Base-by-base conservation (phyloP, 2,113 vertebrate species). In the Grantiella picta region DNA sequence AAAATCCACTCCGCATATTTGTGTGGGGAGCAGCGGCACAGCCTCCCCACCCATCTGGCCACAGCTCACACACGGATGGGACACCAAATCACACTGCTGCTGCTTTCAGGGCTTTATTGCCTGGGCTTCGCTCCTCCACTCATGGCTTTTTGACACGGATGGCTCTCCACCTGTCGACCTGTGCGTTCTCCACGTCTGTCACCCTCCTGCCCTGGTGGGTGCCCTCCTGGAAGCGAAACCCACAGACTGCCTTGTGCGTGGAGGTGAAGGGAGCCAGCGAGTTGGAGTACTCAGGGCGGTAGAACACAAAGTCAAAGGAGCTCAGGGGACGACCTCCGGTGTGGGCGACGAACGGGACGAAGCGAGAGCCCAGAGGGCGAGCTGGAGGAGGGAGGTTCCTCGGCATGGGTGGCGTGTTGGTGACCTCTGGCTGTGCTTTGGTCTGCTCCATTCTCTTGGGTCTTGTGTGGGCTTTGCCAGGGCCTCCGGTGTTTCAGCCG, bases 211-310 rank as follows among this genome's bases (percentile, higher is more conserved):
- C 85, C 76, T 98, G 98, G 10, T 96, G 87, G 0, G 97, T 86
- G 81, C 64, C 45, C 14, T 31, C 36, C 31, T 10, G 52, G 96
- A 96, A 98, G 31, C 59, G 86, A 56, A 95, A 97, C 31, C 98
- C 98, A 0, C 98, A 98, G 44, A 89, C 91, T 0, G 97, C 92
- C 38, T 92, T 97, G 93, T 98, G 96, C 0, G 85, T 27, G 0
- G 98, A 98, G 92, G 95, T 96, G 98, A 98, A 98, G 24, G 98
- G 97, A 5, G 27, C 82, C 94, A 97, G 96, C 0, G 96, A 97
- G 94, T 97, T 98, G 91, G 97, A 52, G n/a, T 24, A 70, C 11
- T 64, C 57, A 0, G 63, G 65, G 5, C 10, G 94, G 89, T 98
- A 97, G 95, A 98, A 97, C 10, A 61, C 35, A 76, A 97, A 97